Conservation (phyloP, 2,797 vertebrate genomes). For the Acropternis orthonyx region DNA sequence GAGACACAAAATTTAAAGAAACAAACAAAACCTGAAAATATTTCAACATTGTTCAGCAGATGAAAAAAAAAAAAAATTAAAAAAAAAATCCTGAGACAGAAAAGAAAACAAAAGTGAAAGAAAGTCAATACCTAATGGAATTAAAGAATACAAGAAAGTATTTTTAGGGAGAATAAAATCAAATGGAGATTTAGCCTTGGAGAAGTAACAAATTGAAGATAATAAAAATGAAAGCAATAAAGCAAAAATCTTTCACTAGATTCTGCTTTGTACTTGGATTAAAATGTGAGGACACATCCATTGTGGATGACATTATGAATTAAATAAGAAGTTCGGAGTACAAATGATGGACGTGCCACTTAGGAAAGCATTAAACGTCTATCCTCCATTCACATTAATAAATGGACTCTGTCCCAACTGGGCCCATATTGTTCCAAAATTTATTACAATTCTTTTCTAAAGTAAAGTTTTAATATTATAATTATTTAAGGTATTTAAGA, state of each 20-base stretch:
- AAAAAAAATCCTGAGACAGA: background rate
- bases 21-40: background rate
- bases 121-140: background rate
- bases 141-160: background rate
- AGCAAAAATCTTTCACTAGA: background rate
- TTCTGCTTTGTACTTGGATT: background rate
- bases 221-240: background rate
- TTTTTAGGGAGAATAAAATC: background rate
- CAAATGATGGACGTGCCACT: background rate
- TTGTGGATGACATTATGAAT: background rate
- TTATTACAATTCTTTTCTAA: background rate
- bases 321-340: background rate
- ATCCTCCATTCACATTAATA: background rate
- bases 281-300: background rate
- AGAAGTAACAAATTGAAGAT: background rate
- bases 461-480: background rate
- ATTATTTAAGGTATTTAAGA: background rate
- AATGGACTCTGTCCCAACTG: fast-evolving
- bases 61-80: background rate
- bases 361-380: background rate
- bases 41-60: background rate
- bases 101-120: background rate
- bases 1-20: background rate
- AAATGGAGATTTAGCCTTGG: background rate
- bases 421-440: background rate